Evolutionary conservation across 2,888 invertebrate genomes (phyloP).

Genomic region (Sarcophaga carnaria): DNA sequence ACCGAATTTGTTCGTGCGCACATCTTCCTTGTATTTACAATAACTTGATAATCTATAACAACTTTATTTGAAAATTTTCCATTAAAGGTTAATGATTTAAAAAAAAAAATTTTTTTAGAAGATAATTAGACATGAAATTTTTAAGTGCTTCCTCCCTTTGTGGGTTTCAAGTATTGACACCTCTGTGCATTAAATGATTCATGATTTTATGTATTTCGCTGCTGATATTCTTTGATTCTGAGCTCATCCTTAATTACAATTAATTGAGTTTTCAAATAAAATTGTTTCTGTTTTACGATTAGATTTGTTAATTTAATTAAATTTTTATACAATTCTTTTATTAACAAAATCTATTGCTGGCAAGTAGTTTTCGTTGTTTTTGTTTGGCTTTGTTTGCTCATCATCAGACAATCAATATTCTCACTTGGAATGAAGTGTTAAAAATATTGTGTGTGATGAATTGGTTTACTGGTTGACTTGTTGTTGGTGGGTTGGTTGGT

Average conservation of each 20-base stretch:
- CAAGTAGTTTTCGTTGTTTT: background rate
- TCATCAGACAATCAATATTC: background rate
- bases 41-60: too few species aligned
- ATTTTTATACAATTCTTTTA: background rate
- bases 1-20: too few species aligned
- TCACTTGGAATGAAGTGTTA: conserved; percentile 26
- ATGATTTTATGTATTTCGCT: conserved; percentile 16
- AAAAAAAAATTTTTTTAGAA: too few species aligned
- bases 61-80: too few species aligned
- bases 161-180: background rate
- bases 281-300: background rate
- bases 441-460: background rate
- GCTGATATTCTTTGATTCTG: conserved; percentile 5
- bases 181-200: conserved; percentile 21
- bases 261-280: conserved; percentile 31
- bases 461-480: too few species aligned
- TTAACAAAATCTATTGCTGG: background rate
- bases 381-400: background rate
- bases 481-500: background rate
- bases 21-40: too few species aligned
- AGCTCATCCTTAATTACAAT: conserved; percentile 55
- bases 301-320: conserved; percentile 15
- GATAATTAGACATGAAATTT: too few species aligned
- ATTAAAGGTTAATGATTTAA: too few species aligned
- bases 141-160: background rate